A percentile compares a stretch with the other conserved stretches of the same genome.
phyloP scores from a whole-genome alignment of 2,113 vertebrate species.

The Gopherus flavomarginatus region DNA sequence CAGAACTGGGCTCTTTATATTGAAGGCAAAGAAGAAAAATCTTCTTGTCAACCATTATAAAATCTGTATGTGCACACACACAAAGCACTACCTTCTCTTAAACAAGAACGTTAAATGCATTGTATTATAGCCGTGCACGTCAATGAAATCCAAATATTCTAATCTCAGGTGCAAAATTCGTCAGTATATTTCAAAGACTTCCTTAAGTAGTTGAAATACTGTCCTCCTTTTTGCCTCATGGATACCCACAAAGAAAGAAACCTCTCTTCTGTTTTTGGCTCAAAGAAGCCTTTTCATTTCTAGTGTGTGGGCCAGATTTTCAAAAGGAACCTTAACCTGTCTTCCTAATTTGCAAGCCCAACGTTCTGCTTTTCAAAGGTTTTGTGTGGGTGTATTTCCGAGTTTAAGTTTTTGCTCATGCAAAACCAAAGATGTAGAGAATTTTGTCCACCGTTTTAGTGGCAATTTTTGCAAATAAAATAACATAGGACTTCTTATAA shows the following conservation, averaged over 20 bases:
- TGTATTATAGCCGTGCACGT: constrained; percentile 47
- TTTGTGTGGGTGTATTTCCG: neutral
- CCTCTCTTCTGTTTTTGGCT: neutral
- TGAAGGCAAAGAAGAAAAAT: constrained; percentile 38
- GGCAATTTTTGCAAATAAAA: constrained; percentile 53
- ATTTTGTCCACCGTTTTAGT: constrained; percentile 17
- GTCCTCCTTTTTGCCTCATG: neutral
- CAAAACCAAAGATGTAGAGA: neutral
- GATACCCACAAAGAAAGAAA: neutral
- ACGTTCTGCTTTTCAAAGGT: neutral
- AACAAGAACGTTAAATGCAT: constrained; percentile 62
- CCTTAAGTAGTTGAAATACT: neutral
- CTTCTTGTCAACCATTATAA: constrained; percentile 53
- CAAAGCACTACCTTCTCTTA: constrained; percentile 46
- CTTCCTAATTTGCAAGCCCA: neutral
- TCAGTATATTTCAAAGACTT: neutral
- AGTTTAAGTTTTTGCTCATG: neutral
- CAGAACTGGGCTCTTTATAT: constrained; percentile 50
- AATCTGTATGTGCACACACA: constrained; percentile 1
- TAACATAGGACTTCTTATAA: neutral
- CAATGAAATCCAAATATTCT: neutral
- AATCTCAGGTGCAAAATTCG: neutral
- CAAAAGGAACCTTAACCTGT: neutral
- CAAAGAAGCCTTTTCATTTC: constrained; percentile 6
- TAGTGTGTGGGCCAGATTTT: constrained; percentile 13